These are phyloP conservation scores for Melanerpes formicivorus DNA, from an alignment of 2,113 vertebrate species.

Conservation along the genomic window DNA sequence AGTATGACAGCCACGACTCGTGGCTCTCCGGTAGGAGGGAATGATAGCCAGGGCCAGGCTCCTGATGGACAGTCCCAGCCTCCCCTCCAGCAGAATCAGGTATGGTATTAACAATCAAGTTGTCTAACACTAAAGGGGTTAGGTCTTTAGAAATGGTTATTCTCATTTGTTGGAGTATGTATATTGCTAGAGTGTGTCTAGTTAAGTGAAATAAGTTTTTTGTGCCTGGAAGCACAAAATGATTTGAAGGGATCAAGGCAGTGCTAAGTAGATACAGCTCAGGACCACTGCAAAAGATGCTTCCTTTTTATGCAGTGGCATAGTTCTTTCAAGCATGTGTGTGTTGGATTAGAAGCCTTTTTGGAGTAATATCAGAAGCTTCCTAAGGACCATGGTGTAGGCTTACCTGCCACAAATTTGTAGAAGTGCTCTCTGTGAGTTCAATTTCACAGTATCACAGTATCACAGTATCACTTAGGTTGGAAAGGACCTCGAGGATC, in stretches of 20 bases:
- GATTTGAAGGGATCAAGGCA: background rate
- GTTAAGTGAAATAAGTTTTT: background rate
- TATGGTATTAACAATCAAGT: conserved; percentile 50
- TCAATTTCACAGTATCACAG: too few relatives aligned
- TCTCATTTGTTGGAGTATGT: background rate
- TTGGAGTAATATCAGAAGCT: background rate
- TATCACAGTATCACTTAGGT: too few relatives aligned
- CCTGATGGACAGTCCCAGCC: conserved; percentile 98
- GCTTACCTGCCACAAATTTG: background rate
- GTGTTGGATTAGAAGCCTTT: background rate
- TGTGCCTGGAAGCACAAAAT: background rate
- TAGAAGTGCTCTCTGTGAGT: background rate
- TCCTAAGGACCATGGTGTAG: background rate
- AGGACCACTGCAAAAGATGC: background rate
- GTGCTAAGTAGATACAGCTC: background rate
- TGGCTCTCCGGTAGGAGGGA: conserved; percentile 99
- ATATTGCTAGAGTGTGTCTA: background rate
- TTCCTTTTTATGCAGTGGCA: background rate
- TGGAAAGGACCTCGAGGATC: too few relatives aligned
- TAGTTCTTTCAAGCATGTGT: background rate
- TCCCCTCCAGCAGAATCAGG: conserved; percentile 98
- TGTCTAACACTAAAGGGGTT: background rate
- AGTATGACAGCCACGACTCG: conserved; percentile 99
- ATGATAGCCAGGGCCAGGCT: conserved; percentile 98
- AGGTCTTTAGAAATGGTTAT: background rate